Base-by-base conservation (phyloP, 1,140 invertebrate species). In the Antheraea mylitta region DNA sequence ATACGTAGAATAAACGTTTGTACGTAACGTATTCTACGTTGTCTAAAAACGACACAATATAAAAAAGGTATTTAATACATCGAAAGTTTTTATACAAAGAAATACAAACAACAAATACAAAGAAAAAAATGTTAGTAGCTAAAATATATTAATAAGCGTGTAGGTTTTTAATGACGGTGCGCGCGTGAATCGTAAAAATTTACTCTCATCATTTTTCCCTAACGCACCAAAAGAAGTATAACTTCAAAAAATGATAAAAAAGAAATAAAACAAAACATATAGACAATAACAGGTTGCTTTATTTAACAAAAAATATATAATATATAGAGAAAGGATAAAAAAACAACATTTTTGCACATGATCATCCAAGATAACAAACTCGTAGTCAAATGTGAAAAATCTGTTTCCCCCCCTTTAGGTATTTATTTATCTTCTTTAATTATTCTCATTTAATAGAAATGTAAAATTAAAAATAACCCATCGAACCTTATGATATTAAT, bases 261-360 rank as follows among this genome's bases (percentile, higher is more conserved):
- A 69, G 85, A 86, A 89, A 88, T 85, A 87, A 89, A 89, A 89
- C 85, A 79, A 87, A 87, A 86, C 77, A 77, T 82, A 81, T 89
- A 87, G 85, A 89, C 87, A 89, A 91, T 91, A 91, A 91, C 89
- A 91, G 87, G 87, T 89, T 91, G 89, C 87, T 91, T 91, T 91
- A 91, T 91, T 90, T 91, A 91, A 91, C 89, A 91, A 91, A 91
- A 91, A 91, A 91, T 91, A 91, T 91, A 91, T 89, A 89, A 87
- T 91, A 91, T 89, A 91, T 89, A 89, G 79, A 91, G 13, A 22
- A 91, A 86, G 79, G 76, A 78, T 79, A 84, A 76, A 77, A 77
- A 89, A 89, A 91, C 86, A 89, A 87, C 71, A 82, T 85, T 87
- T 30, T 84, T 85, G 80, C 87, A 88, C 87, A 80, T 83, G 81